A percentile compares a stretch with the other conserved stretches of the same genome.
Evolutionary conservation across 2,113 vertebrate species (phyloP).

Genomic region (Daboia siamensis): DNA sequence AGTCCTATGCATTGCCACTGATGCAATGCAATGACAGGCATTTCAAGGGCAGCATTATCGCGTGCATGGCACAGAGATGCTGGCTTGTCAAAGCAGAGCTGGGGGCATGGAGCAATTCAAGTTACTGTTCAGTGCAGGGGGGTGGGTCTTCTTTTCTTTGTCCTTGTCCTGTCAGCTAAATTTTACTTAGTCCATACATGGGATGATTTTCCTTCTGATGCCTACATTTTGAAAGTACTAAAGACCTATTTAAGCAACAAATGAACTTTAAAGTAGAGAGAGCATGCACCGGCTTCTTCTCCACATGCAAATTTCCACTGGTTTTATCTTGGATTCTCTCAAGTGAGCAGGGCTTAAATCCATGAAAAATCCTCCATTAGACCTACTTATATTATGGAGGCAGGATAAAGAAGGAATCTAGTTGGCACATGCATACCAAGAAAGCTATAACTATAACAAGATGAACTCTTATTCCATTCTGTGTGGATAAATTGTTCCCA

Average conservation of each 20-base stretch:
- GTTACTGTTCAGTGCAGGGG: background rate
- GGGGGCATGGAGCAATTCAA: background rate
- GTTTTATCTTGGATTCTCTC: background rate
- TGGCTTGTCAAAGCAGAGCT: slow-evolving; percentile 26
- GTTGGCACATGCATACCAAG: background rate
- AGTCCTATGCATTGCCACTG: slow-evolving; percentile 27
- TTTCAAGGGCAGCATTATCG: slow-evolving; percentile 47
- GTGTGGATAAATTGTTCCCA: background rate
- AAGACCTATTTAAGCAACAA: background rate
- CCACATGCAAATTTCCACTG: background rate
- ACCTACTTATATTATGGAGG: background rate
- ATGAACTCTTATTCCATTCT: background rate
- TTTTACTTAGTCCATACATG: background rate
- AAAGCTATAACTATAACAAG: background rate
- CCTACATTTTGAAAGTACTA: background rate
- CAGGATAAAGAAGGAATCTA: background rate
- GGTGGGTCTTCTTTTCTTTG: background rate
- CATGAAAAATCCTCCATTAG: background rate
- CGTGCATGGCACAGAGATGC: background rate
- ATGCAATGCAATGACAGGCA: background rate
- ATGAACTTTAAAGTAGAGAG: background rate
- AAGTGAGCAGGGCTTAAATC: background rate
- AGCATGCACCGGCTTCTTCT: background rate
- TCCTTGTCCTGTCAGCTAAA: slow-evolving; percentile 20
- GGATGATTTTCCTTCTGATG: background rate